phyloP scores from a whole-genome alignment of 2,888 invertebrate species.

The Plagodis pulveraria region DNA sequence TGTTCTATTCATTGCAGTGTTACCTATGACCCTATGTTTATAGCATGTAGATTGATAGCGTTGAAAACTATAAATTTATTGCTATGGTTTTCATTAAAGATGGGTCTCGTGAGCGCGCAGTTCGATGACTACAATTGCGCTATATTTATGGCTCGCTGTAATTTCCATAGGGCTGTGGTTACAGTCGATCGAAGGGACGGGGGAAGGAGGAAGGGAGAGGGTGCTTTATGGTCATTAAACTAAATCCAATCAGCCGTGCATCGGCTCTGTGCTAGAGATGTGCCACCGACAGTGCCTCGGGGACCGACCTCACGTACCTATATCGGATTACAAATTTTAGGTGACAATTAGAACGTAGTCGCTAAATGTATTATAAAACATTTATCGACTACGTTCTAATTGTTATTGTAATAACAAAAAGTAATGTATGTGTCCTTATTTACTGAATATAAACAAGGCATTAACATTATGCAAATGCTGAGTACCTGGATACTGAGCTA shows the following conservation, averaged over 20 bases:
- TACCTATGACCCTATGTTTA: background rate
- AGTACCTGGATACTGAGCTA: no score
- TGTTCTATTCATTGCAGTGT: no score
- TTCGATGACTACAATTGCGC: slow-evolving; percentile 29
- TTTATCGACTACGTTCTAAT: no score
- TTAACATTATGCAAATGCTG: no score
- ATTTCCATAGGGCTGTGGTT: slow-evolving; percentile 46
- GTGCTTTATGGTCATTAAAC: slow-evolving; percentile 78
- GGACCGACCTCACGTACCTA: background rate
- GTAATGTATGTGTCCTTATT: no score
- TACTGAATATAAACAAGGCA: no score
- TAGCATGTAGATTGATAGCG: slow-evolving; percentile 5
- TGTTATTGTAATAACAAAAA: no score
- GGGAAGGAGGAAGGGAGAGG: slow-evolving; percentile 42
- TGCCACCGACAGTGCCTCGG: slow-evolving; percentile 13
- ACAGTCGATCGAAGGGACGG: slow-evolving; percentile 40
- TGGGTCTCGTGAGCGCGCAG: slow-evolving; percentile 13
- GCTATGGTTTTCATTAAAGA: slow-evolving; percentile 22
- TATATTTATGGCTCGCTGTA: slow-evolving; percentile 35
- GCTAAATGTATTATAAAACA: no score
- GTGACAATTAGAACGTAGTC: no score
- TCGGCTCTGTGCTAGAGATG: slow-evolving; percentile 40
- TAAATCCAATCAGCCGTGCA: slow-evolving; percentile 71
- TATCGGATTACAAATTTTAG: no score
- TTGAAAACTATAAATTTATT: slow-evolving; percentile 17